Evolutionary conservation across 1,140 invertebrate species (phyloP).

Genomic region (Lordiphosa collinella): DNA sequence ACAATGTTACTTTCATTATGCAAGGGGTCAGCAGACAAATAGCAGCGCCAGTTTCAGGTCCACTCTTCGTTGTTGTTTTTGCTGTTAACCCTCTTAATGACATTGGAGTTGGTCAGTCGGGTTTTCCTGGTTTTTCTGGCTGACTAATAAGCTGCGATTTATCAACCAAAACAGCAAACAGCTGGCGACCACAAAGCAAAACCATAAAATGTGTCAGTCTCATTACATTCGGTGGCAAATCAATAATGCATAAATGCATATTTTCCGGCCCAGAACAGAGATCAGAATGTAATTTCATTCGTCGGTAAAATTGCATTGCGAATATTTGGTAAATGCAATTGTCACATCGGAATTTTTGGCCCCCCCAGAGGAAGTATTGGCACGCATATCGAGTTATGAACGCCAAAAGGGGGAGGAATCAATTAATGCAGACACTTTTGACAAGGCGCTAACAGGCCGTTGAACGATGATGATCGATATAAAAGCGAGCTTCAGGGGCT

Average conservation of each 20-base stretch:
- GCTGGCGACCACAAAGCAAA: constrained; percentile 2
- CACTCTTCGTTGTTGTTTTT: not conserved
- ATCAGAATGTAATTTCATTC: constrained; percentile 51
- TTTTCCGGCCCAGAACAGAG: constrained; percentile 20
- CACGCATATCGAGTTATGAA: not conserved
- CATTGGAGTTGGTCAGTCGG: constrained; percentile 47
- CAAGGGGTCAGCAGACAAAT: constrained; percentile 67
- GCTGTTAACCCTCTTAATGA: constrained; percentile 34
- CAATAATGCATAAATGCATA: constrained; percentile 25
- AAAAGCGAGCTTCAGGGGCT: too few relatives aligned
- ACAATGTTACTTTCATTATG: constrained; percentile 76
- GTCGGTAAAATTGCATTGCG: constrained; percentile 32
- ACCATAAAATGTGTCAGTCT: not conserved
- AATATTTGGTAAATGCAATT: constrained; percentile 67
- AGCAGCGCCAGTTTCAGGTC: constrained; percentile 7
- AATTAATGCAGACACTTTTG: constrained; percentile 65
- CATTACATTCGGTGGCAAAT: constrained; percentile 7
- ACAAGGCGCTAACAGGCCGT: constrained; percentile 37
- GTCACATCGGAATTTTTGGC: constrained; percentile 33
- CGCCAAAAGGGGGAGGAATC: constrained; percentile 26
- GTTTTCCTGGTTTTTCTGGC: constrained; percentile 31
- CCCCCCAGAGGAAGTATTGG: constrained; percentile 8
- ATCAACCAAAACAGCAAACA: constrained; percentile 27
- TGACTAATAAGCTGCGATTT: constrained; percentile 61
- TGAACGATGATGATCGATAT: constrained; percentile 61